Evolutionary conservation across 1,140 invertebrate species (phyloP).

Genomic region (Calycopis cecrops): DNA sequence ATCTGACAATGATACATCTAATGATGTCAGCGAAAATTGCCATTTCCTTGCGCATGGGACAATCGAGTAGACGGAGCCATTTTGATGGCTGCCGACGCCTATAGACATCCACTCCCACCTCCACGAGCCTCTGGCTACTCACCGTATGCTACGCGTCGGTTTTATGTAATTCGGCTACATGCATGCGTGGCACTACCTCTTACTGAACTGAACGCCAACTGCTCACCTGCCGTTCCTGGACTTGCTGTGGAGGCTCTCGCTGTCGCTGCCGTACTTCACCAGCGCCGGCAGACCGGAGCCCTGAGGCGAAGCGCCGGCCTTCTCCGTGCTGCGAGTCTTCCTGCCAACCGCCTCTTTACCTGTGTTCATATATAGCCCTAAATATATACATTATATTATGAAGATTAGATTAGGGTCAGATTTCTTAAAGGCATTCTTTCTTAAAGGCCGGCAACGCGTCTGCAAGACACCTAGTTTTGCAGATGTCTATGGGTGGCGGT

Average conservation of each 20-base stretch:
- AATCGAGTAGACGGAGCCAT: too few species aligned
- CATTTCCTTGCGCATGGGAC: too few species aligned
- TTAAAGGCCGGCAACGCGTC: too few species aligned
- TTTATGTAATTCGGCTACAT: too few species aligned
- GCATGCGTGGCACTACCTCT: neutral
- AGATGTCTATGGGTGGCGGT: too few species aligned
- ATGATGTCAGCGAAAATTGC: too few species aligned
- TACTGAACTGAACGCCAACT: neutral
- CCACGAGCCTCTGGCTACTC: too few species aligned
- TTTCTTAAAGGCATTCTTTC: neutral
- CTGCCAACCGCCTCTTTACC: constrained; percentile 49
- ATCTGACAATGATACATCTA: too few species aligned
- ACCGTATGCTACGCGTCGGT: too few species aligned
- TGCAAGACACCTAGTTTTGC: too few species aligned
- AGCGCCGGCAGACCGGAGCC: constrained; percentile 46
- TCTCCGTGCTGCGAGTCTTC: constrained; percentile 41
- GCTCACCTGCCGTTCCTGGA: constrained; percentile 57
- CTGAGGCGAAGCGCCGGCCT: constrained; percentile 37
- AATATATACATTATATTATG: neutral
- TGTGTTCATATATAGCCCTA: constrained; percentile 13
- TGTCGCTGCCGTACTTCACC: constrained; percentile 45
- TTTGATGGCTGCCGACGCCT: too few species aligned
- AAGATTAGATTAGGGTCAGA: neutral
- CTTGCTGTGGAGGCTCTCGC: constrained; percentile 44
- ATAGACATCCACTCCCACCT: too few species aligned